Evolutionary conservation across 2,113 vertebrate species (phyloP).

Genomic region (Paramisgurnus dabryanus): DNA sequence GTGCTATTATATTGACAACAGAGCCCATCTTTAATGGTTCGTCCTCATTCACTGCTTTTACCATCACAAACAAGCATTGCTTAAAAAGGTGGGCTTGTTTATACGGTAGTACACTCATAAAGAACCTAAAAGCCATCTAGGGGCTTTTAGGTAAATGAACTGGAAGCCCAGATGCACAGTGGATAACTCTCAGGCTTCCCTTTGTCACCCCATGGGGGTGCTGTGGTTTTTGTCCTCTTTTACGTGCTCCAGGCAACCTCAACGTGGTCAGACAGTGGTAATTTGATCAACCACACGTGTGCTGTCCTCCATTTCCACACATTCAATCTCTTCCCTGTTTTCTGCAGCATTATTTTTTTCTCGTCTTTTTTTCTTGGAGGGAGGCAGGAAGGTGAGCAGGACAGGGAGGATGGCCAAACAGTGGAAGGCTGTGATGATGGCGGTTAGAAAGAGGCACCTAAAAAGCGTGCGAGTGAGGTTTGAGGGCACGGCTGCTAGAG

Average conservation of each 20-base stretch:
- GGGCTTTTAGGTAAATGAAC: neutral
- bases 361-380: conserved; percentile 89
- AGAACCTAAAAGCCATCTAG: neutral
- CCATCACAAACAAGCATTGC: conserved; percentile 48
- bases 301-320: conserved; percentile 97
- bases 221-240: conserved; percentile 9
- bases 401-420: conserved; percentile 98
- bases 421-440: conserved; percentile 97
- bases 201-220: conserved; percentile 8
- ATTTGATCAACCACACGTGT: conserved; percentile 98
- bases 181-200: conserved; percentile 7
- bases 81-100: conserved; percentile 16
- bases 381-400: conserved; percentile 96
- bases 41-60: conserved; percentile 38
- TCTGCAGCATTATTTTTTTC: conserved; percentile 81
- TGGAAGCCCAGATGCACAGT: conserved; percentile 8
- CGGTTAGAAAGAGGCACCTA: conserved; percentile 96
- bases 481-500: conserved; percentile 92
- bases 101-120: conserved; percentile 4
- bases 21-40: conserved; percentile 2
- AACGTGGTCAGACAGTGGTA: conserved; percentile 90
- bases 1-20: conserved; percentile 47
- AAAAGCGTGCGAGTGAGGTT: conserved; percentile 98
- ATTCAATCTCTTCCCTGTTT: conserved; percentile 91
- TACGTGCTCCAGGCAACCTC: neutral